A percentile compares a stretch with the other conserved stretches of the same genome.
phyloP scores from a whole-genome alignment of 2,888 invertebrate genomes.

The Eupelmus urozonus region DNA sequence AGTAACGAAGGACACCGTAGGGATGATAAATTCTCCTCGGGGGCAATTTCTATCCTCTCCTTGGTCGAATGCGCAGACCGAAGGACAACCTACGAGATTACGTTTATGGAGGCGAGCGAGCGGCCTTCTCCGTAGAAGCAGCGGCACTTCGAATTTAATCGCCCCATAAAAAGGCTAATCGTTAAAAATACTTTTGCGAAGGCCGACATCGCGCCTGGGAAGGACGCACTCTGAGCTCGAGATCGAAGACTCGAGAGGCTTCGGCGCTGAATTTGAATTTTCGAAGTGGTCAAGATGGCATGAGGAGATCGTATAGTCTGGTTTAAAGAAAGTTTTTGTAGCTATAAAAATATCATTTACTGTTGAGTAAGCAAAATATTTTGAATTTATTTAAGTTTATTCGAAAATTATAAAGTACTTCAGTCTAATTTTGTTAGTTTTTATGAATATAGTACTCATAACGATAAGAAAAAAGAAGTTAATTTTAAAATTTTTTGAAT shows the following conservation, averaged over 20 bases:
- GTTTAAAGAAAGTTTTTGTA: too few relatives aligned
- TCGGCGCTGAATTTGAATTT: background rate
- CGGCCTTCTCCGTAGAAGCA: background rate
- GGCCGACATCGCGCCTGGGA: background rate
- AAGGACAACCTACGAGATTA: slow-evolving; percentile 42
- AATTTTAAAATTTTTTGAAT: too few relatives aligned
- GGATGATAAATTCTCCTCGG: slow-evolving; percentile 37
- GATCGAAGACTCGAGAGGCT: background rate
- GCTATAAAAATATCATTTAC: too few relatives aligned
- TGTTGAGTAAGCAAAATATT: too few relatives aligned
- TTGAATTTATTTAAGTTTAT: too few relatives aligned
- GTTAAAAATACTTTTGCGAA: slow-evolving; percentile 41
- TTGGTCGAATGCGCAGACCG: background rate
- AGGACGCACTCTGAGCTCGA: background rate
- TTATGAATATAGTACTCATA: too few relatives aligned
- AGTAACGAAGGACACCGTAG: background rate
- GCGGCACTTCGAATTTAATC: slow-evolving; percentile 41
- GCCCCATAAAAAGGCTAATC: slow-evolving; percentile 44
- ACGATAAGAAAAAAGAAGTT: too few relatives aligned
- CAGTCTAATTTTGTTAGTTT: too few relatives aligned
- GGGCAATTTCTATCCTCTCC: slow-evolving; percentile 41
- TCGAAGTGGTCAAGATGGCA: background rate
- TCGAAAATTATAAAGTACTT: too few relatives aligned
- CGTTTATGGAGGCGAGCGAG: slow-evolving; percentile 27
- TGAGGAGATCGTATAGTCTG: too few relatives aligned